Evolutionary conservation across 2,113 vertebrate genomes (phyloP), one percentile per base, ranked within the genome.

Genomic region (Thinocorus orbignyianus): DNA sequence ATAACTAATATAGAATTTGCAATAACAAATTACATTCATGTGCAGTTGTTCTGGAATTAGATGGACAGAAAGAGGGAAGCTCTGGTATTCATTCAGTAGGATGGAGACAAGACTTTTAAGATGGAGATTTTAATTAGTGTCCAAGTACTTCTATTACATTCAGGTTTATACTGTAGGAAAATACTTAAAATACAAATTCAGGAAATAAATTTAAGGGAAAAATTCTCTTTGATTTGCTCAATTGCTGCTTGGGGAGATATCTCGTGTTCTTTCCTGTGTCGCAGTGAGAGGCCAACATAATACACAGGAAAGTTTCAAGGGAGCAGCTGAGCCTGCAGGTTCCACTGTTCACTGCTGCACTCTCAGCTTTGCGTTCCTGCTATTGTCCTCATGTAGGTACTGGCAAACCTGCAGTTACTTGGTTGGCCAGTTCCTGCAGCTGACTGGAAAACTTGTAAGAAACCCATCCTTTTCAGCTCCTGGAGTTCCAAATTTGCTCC

Each of bases 381-480:
- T 49, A 1, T 44, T 0, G 0, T 18, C 42, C 77, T 57, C 62
- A 7, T 11, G 28, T 33, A 13, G 57, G 13, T 35, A 2, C 68
- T 61, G 48, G 26, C 58, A 80, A 64, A n/a, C 14, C 44, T 72
- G 39, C 61, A 46, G 58, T 4, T 39, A 6, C 46, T 69, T 57
- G 44, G 30, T 69, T 26, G 77, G 26, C 24, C 70, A 24, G 41
- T 70, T 46, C 26, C 5, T 14, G 61, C 28, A 71, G 58, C 41
- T 70, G 55, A 78, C 26, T 33, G 48, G 37, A 70, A 52, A 77
- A 39, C 60, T 65, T 14, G 0, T 17, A 54, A 76, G 42, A 19
- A 58, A 41, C 12, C 3, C 19, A 23, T 58, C 13, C 7, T 65
- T 78, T 73, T 30, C 79, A 39, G 30, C 30, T 35, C 35, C 35